Conservation (phyloP, 2,113 vertebrate genomes). For the Prolemur simus region DNA sequence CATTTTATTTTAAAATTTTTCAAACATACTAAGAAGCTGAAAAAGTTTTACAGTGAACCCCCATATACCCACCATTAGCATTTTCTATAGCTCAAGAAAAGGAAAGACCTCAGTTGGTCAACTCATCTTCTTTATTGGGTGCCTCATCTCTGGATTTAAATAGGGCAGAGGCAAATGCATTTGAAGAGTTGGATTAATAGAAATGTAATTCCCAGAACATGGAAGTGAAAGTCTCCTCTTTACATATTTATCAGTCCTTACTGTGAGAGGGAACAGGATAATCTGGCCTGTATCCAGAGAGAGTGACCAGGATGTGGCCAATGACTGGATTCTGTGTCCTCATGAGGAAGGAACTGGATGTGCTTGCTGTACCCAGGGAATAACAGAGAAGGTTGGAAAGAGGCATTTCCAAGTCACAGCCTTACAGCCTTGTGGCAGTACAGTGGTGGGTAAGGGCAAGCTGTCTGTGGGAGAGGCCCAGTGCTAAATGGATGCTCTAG, state of each 20-base stretch:
- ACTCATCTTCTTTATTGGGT: not conserved
- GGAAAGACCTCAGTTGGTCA: not conserved
- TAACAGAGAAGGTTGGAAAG: not conserved
- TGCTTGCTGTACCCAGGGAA: not conserved
- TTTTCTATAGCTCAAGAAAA: not conserved
- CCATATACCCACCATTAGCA: not conserved
- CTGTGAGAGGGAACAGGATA: not conserved
- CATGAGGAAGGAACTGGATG: not conserved
- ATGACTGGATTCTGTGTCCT: not conserved
- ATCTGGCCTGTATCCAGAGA: not conserved
- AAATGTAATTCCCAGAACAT: not conserved
- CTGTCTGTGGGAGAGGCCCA: not conserved
- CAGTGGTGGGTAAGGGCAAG: not conserved
- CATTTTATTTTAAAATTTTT: not conserved
- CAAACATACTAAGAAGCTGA: not conserved
- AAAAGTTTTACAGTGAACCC: not conserved
- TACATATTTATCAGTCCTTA: not conserved
- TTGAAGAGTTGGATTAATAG: not conserved
- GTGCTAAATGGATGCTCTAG: not conserved
- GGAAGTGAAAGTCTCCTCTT: not conserved
- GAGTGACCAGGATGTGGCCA: not conserved
- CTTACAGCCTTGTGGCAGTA: not conserved
- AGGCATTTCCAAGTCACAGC: not conserved
- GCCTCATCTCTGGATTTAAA: not conserved
- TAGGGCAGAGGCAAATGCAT: not conserved